Evolutionary conservation across 2,113 vertebrate genomes (phyloP), one percentile per base, ranked within the genome.

Genomic region (Martes martes): DNA sequence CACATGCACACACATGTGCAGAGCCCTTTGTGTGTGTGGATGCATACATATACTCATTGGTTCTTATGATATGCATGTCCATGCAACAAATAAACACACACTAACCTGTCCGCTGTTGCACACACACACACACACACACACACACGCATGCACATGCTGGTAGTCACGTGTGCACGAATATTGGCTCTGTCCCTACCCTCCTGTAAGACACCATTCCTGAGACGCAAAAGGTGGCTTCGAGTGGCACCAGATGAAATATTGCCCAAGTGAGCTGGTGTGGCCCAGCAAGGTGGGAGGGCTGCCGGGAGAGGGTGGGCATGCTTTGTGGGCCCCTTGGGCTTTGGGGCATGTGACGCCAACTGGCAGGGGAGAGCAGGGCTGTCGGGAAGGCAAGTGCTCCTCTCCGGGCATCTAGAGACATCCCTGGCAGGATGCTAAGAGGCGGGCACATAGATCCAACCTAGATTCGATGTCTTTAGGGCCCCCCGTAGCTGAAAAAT

Each of bases 401-500:
- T 95, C 61, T 89, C 97, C 81, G 95, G 96, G 96, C 73, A 86
- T 80, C 78, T 0, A 0, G 82, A 90, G 67, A 86, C 85, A 45
- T 65, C 73, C 76, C 79, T 89, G 91, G 84, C 89, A 85, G 80
- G 88, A 81, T n/a, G 65, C 87, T 91, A 76, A 96, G 23, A 95
- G 89, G 84, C 76, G 15, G 4, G 31, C 90, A 52, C 65, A 26
- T 50, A 84, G 87, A 91, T 50, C 78, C 85, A 89, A 65, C 73
- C 78, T 87, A 85, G 91, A 96, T 88, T 73, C 94, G 45, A 21
- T 69, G 88, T 92, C 95, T 92, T 94, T 89, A 78, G 88, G 78
- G 87, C 36, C 95, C 84, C 78, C 87, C 31, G 28, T 65, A 94
- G 91, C 94, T 97, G 94, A n/a, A 91, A 92, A 97, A 83, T 86